Conservation (phyloP, 2,888 invertebrate species). For the Lycocerus yunnanus region DNA sequence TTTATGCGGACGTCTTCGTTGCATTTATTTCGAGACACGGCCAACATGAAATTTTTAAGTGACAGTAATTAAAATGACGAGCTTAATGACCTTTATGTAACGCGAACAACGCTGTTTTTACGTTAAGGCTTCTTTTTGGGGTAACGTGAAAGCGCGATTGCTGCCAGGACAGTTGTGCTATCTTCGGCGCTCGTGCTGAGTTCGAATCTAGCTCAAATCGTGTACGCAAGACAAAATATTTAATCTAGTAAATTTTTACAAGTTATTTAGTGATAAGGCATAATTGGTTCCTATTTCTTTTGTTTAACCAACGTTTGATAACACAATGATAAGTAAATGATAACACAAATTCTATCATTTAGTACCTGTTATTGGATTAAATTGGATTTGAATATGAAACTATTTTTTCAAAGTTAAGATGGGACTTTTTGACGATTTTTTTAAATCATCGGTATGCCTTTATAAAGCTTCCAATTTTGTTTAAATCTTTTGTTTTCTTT, state of each 20-base stretch:
- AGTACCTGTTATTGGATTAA: background rate
- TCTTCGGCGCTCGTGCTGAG: background rate
- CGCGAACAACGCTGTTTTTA: background rate
- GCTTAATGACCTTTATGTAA: background rate
- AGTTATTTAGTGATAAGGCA: background rate
- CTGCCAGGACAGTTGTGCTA: background rate
- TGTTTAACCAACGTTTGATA: background rate
- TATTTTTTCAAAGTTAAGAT: background rate
- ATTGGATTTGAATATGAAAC: background rate
- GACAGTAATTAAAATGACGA: background rate
- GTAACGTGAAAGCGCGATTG: background rate
- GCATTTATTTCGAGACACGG: background rate
- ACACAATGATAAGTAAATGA: background rate
- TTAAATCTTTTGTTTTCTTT: background rate
- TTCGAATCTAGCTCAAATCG: background rate
- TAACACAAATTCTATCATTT: background rate
- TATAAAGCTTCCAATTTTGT: background rate
- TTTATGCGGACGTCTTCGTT: background rate
- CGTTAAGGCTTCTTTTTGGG: background rate
- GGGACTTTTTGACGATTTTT: background rate
- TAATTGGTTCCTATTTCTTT: background rate
- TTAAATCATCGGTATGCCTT: background rate
- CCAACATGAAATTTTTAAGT: background rate
- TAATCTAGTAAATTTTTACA: background rate
- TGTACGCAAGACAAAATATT: background rate